Conservation (phyloP, 2,797 vertebrate species). For the Hippoglossus hippoglossus region DNA sequence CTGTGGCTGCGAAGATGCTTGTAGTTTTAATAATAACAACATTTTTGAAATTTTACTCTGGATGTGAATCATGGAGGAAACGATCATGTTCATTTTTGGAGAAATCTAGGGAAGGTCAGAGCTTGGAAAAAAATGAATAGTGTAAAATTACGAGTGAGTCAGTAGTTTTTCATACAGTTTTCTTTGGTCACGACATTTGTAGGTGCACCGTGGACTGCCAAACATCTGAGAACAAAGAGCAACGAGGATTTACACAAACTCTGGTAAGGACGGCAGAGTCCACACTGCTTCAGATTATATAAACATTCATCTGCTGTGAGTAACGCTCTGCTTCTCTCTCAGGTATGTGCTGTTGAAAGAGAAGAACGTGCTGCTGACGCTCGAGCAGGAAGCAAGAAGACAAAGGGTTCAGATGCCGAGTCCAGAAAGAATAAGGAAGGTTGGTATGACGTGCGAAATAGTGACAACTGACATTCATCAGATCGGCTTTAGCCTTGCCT, state of each 20-base stretch:
- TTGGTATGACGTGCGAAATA: slow-evolving; percentile 59
- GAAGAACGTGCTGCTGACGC: slow-evolving; percentile 94
- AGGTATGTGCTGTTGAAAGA: slow-evolving; percentile 99
- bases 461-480: not conserved
- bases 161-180: not conserved
- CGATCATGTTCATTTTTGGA: too few relatives aligned
- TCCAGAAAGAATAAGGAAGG: slow-evolving; percentile 94
- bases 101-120: too few relatives aligned
- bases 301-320: not conserved
- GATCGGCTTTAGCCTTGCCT: too few relatives aligned
- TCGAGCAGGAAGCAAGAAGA: slow-evolving; percentile 91
- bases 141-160: too few relatives aligned
- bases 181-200: slow-evolving; percentile 33
- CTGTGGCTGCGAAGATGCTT: too few relatives aligned
- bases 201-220: slow-evolving; percentile 94
- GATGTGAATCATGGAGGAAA: not conserved
- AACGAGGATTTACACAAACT: slow-evolving; percentile 97
- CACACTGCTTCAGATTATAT: not conserved
- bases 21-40: not conserved
- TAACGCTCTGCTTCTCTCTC: slow-evolving; percentile 14
- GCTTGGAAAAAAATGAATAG: not conserved
- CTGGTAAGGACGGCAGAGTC: slow-evolving; percentile 84
- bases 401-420: slow-evolving; percentile 92
- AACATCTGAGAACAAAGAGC: slow-evolving; percentile 92
- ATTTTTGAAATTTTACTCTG: not conserved